Evolutionary conservation across 30 jellyfish, hydroid and myxozoan species (phyloP), one percentile per base, ranked within the genome.

Genomic region (Rhopilema esculentum): DNA sequence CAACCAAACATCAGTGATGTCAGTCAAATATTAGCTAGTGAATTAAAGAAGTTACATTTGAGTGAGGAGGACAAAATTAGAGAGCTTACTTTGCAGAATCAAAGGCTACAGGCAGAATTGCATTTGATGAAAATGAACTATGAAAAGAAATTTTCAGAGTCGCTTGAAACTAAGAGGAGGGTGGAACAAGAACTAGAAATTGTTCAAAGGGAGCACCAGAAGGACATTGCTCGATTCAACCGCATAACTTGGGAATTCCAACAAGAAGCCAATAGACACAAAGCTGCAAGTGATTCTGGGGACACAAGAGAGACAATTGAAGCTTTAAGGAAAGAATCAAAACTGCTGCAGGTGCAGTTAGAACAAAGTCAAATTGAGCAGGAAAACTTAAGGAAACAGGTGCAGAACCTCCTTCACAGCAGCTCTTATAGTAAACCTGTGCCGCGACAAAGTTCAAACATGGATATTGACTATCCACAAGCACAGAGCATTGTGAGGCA

Each of bases 141-240:
- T 65, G 93, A 91, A n/a, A 90, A 90, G 85, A 96, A 96, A 77
- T 68, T 84, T 49, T 50, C 93, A 7, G 99, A 96, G 24, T 91
- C 97, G 9, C 30, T 80, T 67, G 98, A 96, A 18, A 86, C 98
- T 23, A 96, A 96, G 85, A 90, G 93, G 9, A 95, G 95, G 26
- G 96, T 96, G 49, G 99, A 96, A 82, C 97, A 91, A 83, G 99
- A 96, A 85, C 80, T 96, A 25, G 99, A 96, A 72, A 87, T 93
- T 62, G 93, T 96, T 18, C 99, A 91, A 31, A 87, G 99, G 21
- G 99, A 96, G 85, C 98, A 97, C 77, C 99, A 96, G 70, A 96
- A 96, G 83, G 99, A 94, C 78, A 94, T 94, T 16, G 93, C 97
- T 9, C 29, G 96, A 79, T 94, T 94, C 75, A 94, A 94, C 57